Base-by-base conservation (phyloP, 1,140 invertebrate genomes). In the Melanaphis sacchari region DNA sequence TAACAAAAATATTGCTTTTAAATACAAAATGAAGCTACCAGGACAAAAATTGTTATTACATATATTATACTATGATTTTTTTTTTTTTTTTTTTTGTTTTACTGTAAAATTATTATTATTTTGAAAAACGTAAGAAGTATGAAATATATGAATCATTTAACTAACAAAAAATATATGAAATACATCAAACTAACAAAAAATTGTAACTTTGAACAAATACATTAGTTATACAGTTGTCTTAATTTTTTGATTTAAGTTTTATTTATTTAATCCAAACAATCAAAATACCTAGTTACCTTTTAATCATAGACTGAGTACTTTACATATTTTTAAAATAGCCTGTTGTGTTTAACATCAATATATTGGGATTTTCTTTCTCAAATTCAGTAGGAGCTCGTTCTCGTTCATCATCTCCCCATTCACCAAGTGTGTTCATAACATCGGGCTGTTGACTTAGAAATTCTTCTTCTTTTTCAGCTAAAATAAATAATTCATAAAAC, bases 281-380 rank as follows among this genome's bases (percentile, higher is more conserved):
- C 5, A 54, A 54, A 11, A 85, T n/a, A 46, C 46, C 46, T 49
- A 49, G 15, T 49, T 49, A 94, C 4, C 24, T 6, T 6, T 90
- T 21, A 3, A 54, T 52, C 38, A 31, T 82, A 24, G 21, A 91
- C 21, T 36, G 22, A 94, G 82, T 84, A 94, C 94, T 95, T 96
- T 95, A 97, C 97, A 97, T 97, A 95, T 97, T 97, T 95, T 97
- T 96, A 95, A 97, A 97, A 95, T 97, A 96, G 59, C 96, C 97
- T 52, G 95, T 95, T 24, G 95, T 95, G 94, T 97, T 97, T 87
- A 97, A 95, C 96, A 97, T 96, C 7, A 97, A 95, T 94, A 97
- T 97, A 95, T 97, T 97, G 22, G 97, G 97, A 95, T 97, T 97
- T 95, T 97, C 97, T 94, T 96, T 97, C 95, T 97, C 97, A 94